Conservation (phyloP, 2,888 invertebrate species). For the Lithodes maja region DNA sequence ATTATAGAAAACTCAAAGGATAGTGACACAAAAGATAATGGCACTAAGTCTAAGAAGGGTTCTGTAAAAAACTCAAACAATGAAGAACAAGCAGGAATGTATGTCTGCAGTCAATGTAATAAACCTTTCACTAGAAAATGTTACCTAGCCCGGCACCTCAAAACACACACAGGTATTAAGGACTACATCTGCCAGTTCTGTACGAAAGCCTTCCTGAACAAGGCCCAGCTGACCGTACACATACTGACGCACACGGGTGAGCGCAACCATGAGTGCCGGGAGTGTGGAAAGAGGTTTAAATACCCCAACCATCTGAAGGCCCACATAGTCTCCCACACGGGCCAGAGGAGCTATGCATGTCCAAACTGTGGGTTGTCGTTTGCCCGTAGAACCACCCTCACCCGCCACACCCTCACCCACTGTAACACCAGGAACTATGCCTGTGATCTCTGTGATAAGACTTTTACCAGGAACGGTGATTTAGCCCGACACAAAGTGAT, state of each 20-base stretch:
- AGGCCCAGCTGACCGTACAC: not conserved
- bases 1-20: too few relatives aligned
- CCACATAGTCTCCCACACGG: not conserved
- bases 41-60: too few relatives aligned
- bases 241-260: not conserved
- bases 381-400: not conserved
- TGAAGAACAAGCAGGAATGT: not conserved
- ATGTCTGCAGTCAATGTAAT: not conserved
- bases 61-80: too few relatives aligned
- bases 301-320: not conserved
- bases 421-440: not conserved
- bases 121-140: not conserved
- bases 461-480: not conserved
- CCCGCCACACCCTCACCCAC: not conserved
- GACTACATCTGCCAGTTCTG: not conserved
- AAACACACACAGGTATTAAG: not conserved
- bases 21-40: too few relatives aligned
- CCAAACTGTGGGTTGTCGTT: not conserved
- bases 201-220: not conserved
- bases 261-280: not conserved
- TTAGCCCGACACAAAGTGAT: not conserved
- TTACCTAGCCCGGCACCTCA: not conserved
- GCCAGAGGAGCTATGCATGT: not conserved
- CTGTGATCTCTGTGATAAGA: constrained; percentile 11
- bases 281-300: constrained; percentile 1